Evolutionary conservation across 2,113 vertebrate species (phyloP), one percentile per base, ranked within the genome.

Genomic region (Serinus canaria): DNA sequence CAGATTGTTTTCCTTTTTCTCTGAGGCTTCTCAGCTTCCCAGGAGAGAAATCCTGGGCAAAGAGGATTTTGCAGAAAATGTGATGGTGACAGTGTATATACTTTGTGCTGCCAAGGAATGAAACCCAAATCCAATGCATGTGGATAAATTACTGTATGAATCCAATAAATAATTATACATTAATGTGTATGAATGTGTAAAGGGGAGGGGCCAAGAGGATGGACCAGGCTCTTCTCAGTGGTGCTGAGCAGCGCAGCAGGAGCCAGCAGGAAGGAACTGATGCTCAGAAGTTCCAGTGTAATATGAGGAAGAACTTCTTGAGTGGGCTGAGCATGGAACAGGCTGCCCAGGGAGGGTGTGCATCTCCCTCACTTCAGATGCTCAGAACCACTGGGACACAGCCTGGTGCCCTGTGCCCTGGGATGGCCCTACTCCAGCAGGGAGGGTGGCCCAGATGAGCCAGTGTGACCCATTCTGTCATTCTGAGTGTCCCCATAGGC

Each of bases 401-500:
- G 0, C 2, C 37, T 5, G 8, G 28, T 15, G 46, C 41, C 60
- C 6, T 3, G 3, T 24, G 52, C 69, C 46, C 53, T 74, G 55
- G 39, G 53, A 25, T 14, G 33, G 47, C 46, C 46, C n/a, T 13
- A 0, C 33, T 7, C 2, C 1, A 24, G 68, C 59, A 74, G 18
- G 22, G 50, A 28, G 58, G 31, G 3, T 35, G 55, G 64, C 49
- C 49, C 47, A 9, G 35, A 2, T 12, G 53, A 15, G 5, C 15
- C 62, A 8, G n/a, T 7, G 39, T 4, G n/a, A 3, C 30, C 41
- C 47, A 7, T 9, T 12, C 47, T 76, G 70, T 4, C 14, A 5
- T 0, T 13, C 55, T 2, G 7, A 22, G 13, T 8, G 24, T 18
- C 78, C 77, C 84, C 2, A 5, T 0, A 15, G 78, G 53, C 52